Evolutionary conservation across 2,888 invertebrate genomes (phyloP).

Genomic region (Crioceris asparagi): DNA sequence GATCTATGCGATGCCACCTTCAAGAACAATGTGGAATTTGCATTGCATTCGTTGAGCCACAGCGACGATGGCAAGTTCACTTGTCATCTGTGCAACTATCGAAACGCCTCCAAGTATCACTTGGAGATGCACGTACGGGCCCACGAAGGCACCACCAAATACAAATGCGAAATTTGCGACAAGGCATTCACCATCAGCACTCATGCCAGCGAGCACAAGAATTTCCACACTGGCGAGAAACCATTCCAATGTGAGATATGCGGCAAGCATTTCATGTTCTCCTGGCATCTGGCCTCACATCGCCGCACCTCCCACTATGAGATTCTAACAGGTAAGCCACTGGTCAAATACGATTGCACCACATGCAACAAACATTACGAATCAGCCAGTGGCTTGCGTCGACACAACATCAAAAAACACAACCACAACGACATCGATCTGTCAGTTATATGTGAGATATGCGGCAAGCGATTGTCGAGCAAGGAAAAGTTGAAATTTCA

Average conservation of each 20-base stretch:
- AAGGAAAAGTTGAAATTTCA: constrained; percentile 44
- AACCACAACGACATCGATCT: constrained; percentile 32
- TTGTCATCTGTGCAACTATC: constrained; percentile 31
- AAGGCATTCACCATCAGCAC: constrained; percentile 41
- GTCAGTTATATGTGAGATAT: constrained; percentile 45
- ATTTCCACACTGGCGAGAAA: constrained; percentile 45
- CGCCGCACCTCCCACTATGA: constrained; percentile 42
- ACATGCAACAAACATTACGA: constrained; percentile 35
- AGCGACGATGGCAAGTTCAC: constrained; percentile 27
- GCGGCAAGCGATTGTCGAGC: constrained; percentile 44
- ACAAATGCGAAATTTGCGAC: constrained; percentile 37
- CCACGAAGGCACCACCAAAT: constrained; percentile 40
- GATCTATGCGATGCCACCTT: constrained; percentile 31
- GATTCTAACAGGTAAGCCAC: constrained; percentile 32
- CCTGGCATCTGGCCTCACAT: constrained; percentile 45
- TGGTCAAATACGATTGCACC: constrained; percentile 34
- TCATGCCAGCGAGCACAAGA: constrained; percentile 40
- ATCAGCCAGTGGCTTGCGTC: constrained; percentile 28
- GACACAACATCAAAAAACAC: constrained; percentile 36
- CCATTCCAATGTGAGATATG: constrained; percentile 41
- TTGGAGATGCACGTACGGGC: constrained; percentile 36
- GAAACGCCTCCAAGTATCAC: constrained; percentile 29
- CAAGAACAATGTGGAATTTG: constrained; percentile 30
- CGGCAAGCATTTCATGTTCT: constrained; percentile 43
- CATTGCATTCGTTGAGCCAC: constrained; percentile 30